Conservation (phyloP, 2,113 vertebrate genomes). For the Odontesthes bonariensis region DNA sequence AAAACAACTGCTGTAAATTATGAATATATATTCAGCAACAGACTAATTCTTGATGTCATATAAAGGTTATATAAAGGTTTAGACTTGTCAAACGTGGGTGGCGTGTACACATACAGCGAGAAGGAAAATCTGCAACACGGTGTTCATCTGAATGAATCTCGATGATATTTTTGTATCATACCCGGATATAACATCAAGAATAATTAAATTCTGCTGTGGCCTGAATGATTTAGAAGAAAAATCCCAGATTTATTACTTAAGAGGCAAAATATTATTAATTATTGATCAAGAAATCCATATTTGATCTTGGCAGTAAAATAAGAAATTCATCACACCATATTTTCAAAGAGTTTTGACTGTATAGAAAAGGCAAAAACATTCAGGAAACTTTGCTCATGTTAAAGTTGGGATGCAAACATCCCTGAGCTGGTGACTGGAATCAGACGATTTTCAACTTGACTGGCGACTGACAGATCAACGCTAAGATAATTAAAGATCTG, state of each 20-base stretch:
- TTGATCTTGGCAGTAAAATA: constrained; percentile 11
- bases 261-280: constrained; percentile 9
- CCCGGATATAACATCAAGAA: background rate
- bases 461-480: background rate
- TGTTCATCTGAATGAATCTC: no score
- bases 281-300: constrained; percentile 23
- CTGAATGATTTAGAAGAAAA: background rate
- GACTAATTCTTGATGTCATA: background rate
- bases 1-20: background rate
- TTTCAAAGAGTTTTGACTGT: background rate
- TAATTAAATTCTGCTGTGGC: background rate
- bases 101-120: no score
- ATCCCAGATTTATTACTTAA: background rate
- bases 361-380: background rate
- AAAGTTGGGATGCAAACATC: background rate
- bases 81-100: no score
- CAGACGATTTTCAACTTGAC: background rate
- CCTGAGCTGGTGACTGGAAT: background rate
- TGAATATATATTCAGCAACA: background rate
- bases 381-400: background rate
- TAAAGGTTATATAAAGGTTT: background rate
- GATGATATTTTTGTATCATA: background rate
- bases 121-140: no score
- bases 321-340: background rate
- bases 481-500: background rate